Conservation (phyloP, 2,888 invertebrate species). For the Drosophila quinaria region DNA sequence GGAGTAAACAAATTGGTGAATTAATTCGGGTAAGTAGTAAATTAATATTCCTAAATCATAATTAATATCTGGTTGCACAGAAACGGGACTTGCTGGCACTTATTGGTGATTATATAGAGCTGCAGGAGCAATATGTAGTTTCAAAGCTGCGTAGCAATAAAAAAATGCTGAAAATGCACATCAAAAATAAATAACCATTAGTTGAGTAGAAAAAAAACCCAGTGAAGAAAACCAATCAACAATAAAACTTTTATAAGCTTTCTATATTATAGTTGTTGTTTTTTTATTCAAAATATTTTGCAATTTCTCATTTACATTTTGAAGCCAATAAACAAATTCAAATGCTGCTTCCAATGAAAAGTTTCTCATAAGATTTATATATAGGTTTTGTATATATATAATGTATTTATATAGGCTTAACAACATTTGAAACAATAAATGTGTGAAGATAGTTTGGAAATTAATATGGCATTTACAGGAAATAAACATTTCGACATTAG, state of each 20-base stretch:
- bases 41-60: neutral
- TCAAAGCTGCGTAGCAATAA: constrained; percentile 21
- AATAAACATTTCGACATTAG: constrained; percentile 26
- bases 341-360: constrained; percentile 31
- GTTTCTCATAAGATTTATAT: constrained; percentile 7
- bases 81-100: constrained; percentile 33
- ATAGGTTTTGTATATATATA: constrained; percentile 4
- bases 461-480: constrained; percentile 56
- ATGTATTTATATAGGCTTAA: constrained; percentile 25
- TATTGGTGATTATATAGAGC: constrained; percentile 33
- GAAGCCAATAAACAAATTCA: constrained; percentile 42
- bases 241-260: neutral
- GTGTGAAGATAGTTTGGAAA: constrained; percentile 25
- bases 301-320: constrained; percentile 69
- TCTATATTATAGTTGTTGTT: constrained; percentile 4
- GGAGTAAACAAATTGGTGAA: constrained; percentile 34
- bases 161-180: constrained; percentile 12
- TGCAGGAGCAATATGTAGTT: constrained; percentile 37
- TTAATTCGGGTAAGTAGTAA: constrained; percentile 28
- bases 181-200: neutral
- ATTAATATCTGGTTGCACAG: constrained; percentile 1
- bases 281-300: constrained; percentile 76
- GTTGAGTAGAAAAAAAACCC: neutral
- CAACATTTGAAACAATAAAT: constrained; percentile 42
- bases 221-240: neutral